These are phyloP conservation scores for Phocoena sinus DNA, from an alignment of 2,113 vertebrate genomes.

Conservation along the genomic window DNA sequence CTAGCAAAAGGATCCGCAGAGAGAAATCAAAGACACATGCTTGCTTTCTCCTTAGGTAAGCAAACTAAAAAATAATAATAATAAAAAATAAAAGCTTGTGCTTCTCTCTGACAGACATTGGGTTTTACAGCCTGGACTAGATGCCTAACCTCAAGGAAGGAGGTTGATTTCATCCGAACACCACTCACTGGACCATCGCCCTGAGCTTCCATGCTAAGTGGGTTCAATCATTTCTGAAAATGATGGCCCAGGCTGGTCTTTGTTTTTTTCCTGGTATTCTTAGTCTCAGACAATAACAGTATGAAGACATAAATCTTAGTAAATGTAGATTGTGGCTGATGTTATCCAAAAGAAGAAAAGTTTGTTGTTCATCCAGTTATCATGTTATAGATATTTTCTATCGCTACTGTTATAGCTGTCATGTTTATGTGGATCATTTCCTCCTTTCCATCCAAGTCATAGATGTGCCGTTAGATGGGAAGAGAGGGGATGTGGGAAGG, in stretches of 20 bases:
- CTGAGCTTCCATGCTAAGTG: not conserved
- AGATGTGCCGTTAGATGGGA: not conserved
- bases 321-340: not conserved
- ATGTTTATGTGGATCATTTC: not conserved
- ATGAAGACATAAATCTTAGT: not conserved
- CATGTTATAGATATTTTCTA: not conserved
- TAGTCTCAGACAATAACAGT: not conserved
- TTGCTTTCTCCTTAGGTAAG: not conserved
- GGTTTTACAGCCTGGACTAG: not conserved
- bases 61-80: not conserved
- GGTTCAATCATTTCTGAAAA: not conserved
- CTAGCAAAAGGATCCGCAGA: not conserved
- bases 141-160: not conserved
- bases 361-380: not conserved
- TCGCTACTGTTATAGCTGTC: not conserved
- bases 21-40: slow-evolving; percentile 46
- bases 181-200: not conserved
- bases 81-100: not conserved
- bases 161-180: not conserved
- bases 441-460: not conserved
- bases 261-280: not conserved
- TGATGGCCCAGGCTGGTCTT: not conserved
- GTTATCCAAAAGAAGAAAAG: not conserved
- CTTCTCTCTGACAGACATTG: not conserved
- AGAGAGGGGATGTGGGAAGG: not conserved